Conservation (phyloP, 2,888 invertebrate species). For the Andrena dorsata region DNA sequence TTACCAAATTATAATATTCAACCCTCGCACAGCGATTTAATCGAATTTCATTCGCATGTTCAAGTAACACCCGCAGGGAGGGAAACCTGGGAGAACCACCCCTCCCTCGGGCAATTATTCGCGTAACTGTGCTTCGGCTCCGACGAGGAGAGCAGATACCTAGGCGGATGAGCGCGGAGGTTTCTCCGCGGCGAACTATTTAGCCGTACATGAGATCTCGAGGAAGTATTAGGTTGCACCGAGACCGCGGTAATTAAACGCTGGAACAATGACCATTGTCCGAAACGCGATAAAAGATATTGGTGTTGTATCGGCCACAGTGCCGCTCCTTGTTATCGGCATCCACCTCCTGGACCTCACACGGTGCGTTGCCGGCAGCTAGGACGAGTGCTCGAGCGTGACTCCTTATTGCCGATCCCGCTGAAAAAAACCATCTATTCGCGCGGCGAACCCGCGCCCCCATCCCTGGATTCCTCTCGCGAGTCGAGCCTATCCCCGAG, state of each 20-base stretch:
- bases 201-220: constrained; percentile 54
- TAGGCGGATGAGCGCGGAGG: background rate
- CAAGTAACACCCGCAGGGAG: background rate
- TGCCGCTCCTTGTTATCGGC: constrained; percentile 63
- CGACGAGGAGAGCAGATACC: background rate
- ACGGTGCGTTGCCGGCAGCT: constrained; percentile 61
- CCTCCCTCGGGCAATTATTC: background rate
- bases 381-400: constrained; percentile 58
- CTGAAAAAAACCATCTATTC: constrained; percentile 48
- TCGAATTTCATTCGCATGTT: background rate
- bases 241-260: constrained; percentile 62
- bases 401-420: constrained; percentile 52
- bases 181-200: constrained; percentile 32
- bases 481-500: background rate
- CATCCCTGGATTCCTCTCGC: background rate
- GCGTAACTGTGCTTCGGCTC: background rate
- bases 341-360: constrained; percentile 63
- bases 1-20: no score
- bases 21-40: no score
- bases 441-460: background rate
- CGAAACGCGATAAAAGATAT: constrained; percentile 64
- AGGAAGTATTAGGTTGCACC: constrained; percentile 48
- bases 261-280: constrained; percentile 70
- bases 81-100: background rate
- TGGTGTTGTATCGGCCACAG: constrained; percentile 52